phyloP scores from a whole-genome alignment of 2,888 invertebrate genomes.

The Andrena flavipes region DNA sequence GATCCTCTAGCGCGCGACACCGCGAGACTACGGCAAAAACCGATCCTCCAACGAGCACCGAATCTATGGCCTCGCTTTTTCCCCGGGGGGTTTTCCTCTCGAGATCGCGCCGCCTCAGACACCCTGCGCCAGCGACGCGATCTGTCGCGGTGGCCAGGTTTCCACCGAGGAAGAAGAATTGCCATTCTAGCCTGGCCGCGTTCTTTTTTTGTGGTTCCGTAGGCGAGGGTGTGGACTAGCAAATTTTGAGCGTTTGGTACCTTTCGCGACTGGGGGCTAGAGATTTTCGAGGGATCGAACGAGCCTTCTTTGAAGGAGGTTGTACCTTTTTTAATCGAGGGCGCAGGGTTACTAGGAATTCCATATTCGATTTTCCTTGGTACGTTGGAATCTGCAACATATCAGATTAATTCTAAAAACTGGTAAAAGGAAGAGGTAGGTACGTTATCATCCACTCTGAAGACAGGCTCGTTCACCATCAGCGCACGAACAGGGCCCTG shows the following conservation, averaged over 20 bases:
- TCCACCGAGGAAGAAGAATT: not conserved
- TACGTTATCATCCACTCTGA: not conserved
- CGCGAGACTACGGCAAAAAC: slow-evolving; percentile 55
- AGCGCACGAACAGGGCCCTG: not conserved
- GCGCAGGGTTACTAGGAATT: no score
- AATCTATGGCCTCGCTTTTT: slow-evolving; percentile 60
- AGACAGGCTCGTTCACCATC: not conserved
- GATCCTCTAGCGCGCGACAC: slow-evolving; percentile 58
- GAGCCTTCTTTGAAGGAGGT: no score
- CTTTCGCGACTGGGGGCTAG: no score
- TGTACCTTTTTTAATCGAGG: no score
- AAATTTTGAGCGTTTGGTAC: no score
- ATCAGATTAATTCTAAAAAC: no score
- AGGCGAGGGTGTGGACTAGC: no score
- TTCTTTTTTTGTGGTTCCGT: no score
- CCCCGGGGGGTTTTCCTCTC: slow-evolving; percentile 27
- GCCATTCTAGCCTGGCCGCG: not conserved
- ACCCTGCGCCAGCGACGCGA: slow-evolving; percentile 22
- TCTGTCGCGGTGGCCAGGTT: slow-evolving; percentile 7
- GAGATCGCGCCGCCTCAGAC: slow-evolving; percentile 12
- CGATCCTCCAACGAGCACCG: slow-evolving; percentile 56
- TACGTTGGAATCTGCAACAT: no score
- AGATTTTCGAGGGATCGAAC: no score
- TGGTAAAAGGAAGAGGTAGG: no score
- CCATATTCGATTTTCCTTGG: no score